Base-by-base conservation (phyloP, 1,140 invertebrate species). In the Aphelinus certus region DNA sequence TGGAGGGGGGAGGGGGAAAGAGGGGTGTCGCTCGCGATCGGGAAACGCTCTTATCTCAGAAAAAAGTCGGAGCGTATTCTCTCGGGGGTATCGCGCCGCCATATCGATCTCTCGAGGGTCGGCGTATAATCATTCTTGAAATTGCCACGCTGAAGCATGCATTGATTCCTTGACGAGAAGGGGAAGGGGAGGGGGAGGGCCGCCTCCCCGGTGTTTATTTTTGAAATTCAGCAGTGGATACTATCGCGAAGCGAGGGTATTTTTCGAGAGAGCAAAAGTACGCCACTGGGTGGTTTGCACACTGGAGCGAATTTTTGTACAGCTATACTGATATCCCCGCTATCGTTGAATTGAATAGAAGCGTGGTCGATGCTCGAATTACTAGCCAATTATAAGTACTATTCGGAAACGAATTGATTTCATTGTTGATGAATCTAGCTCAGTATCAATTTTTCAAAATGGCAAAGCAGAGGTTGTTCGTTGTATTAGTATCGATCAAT, bases 41-140 rank as follows among this genome's bases (percentile, higher is more conserved):
- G 10, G 68, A 26, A 26, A 26, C 26, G 26, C 26, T 26, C 26
- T 58, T 70, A 70, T 62, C 43, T 10, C 45, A 65, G 64, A 51
- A 64, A 53, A 66, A 66, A 65, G n/a, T 9, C 45, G 7, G 42
- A 10, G 66, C 64, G 26, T 57, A 69, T 61, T 46, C 49, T 26
- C 48, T 62, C 58, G 42, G 47, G 47, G 56, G 57, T 5, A 5
- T 46, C 6, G 49, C 3, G 10, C 49, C 42, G 66, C 45, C 45
- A 43, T 3, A 71, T 63, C 53, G 61, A 56, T 71, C 51, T 57
- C 46, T 7, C 10, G 4, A 26, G 26, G 10, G 48, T 3, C n/a
- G 9, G 9, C 4, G 43, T 62, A 49, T 46, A 73, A 73, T 73
- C 42, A 67, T 73, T 62, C 47, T 62, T 42, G 48, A 73, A 73